These are phyloP conservation scores for Melanerpes aurifrons DNA, from an alignment of 2,113 vertebrate species.

Conservation along the genomic window DNA sequence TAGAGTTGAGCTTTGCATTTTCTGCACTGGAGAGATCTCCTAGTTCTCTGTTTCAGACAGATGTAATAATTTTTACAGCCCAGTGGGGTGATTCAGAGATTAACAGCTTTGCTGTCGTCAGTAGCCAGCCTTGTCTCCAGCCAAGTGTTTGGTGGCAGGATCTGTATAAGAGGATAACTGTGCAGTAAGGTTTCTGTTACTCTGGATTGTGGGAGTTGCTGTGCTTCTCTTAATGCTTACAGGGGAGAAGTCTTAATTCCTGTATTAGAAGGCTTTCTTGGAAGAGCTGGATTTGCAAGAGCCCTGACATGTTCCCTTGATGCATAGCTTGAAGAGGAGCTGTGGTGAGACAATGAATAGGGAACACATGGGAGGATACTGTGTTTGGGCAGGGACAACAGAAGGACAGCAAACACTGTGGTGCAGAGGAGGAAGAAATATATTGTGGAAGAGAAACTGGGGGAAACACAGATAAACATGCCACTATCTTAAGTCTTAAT, in stretches of 20 bases:
- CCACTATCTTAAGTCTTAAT: not conserved
- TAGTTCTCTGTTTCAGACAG: not conserved
- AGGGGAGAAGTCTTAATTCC: not conserved
- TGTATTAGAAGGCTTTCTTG: not conserved
- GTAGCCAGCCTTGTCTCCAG: not conserved
- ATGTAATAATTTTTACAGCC: not conserved
- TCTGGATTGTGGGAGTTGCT: not conserved
- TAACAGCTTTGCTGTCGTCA: rapidly evolving
- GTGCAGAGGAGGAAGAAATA: not conserved
- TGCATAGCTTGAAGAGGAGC: not conserved
- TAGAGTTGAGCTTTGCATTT: not conserved
- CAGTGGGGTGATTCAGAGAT: not conserved
- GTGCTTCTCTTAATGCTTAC: not conserved
- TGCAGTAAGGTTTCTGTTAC: not conserved
- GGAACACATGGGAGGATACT: not conserved
- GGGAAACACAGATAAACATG: not conserved
- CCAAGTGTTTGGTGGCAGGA: not conserved
- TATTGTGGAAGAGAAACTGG: not conserved
- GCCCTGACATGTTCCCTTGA: not conserved
- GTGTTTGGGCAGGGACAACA: not conserved
- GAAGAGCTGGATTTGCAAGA: not conserved
- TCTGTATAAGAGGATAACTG: not conserved
- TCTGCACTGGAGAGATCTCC: not conserved
- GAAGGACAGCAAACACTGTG: not conserved
- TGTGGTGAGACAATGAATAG: not conserved